Conservation (phyloP, 1,140 invertebrate species). For the Tyrophagus putrescentiae region DNA sequence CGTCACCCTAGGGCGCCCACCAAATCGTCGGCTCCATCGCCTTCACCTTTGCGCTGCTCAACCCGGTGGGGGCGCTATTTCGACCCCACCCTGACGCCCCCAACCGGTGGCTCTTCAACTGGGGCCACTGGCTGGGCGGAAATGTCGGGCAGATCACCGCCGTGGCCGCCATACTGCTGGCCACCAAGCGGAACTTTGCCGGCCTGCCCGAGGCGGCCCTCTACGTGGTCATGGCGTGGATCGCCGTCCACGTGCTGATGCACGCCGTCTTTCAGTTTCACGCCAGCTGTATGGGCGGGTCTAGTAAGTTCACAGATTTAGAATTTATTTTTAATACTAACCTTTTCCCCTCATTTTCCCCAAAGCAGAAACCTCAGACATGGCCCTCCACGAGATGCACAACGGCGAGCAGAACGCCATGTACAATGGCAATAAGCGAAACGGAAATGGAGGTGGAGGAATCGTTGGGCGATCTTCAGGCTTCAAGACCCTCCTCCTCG, state of each 20-base stretch:
- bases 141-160: conserved; percentile 65
- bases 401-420: neutral
- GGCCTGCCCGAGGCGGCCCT: conserved; percentile 67
- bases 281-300: conserved; percentile 3
- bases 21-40: conserved; percentile 50
- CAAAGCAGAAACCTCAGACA: conserved; percentile 11
- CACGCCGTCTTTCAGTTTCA: conserved; percentile 54
- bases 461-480: neutral
- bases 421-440: neutral
- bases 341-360: neutral
- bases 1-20: conserved; percentile 22
- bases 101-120: conserved; percentile 74
- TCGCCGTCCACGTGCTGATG: conserved; percentile 69
- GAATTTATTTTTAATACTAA: neutral
- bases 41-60: conserved; percentile 36
- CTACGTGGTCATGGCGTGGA: conserved; percentile 70
- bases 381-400: conserved; percentile 16
- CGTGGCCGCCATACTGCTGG: conserved; percentile 83
- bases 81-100: conserved; percentile 65
- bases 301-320: conserved; percentile 8
- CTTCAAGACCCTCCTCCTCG: conserved; percentile 12
- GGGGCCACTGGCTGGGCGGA: conserved; percentile 80
- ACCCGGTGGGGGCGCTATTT: conserved; percentile 73
- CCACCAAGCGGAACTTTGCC: conserved; percentile 63
- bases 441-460: neutral